Evolutionary conservation across 2,113 vertebrate genomes (phyloP), one percentile per base, ranked within the genome.

Genomic region (Anser cygnoides): DNA sequence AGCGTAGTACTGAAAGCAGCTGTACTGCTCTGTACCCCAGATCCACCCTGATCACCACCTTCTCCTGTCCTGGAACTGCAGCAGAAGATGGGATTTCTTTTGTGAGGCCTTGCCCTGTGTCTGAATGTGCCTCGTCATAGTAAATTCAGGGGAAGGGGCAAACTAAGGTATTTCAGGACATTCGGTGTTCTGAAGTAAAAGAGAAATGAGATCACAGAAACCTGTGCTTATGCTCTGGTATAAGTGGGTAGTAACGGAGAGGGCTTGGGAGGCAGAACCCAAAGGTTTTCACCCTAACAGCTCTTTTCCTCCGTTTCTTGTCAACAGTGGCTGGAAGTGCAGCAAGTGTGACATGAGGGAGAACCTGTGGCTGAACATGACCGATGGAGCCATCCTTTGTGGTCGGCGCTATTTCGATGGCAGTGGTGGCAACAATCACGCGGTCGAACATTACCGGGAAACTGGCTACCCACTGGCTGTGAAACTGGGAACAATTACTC

Each of bases 341-440:
- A 99, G 98, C 90, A 98, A 99, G 89, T 99, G 99, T 80, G 99
- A 99, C 95, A 99, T 99, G 96, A 98, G 98, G 86, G 99, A 99
- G 97, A 99, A 99, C 95, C 93, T 99, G 83, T 99, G 99, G 99
- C 98, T 99, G 98, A 99, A 99, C 97, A 98, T 99, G 98, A 99
- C 99, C 0, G 99, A 99, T 0, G 99, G 99, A 70, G 98, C 99
- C 96, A 98, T 99, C 92, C 96, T 99, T 23, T 99, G 99, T 28
- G 99, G 99, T 28, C 99, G 99, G 31, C 98, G 99, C 92, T 99
- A 99, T 95, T 99, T 99, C 4, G 99, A 99, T 8, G 99, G 99
- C 93, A 98, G 99, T 0, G 99, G 99, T 5, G 99, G 99, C 92
- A 99, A 99, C 98, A 99, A 99, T 91, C 99, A 99, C 0, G 99